A percentile compares a stretch with the other conserved stretches of the same genome.
Conservation (phyloP, 1,140 invertebrate genomes). For the Pseudomyrmex gracilis region DNA sequence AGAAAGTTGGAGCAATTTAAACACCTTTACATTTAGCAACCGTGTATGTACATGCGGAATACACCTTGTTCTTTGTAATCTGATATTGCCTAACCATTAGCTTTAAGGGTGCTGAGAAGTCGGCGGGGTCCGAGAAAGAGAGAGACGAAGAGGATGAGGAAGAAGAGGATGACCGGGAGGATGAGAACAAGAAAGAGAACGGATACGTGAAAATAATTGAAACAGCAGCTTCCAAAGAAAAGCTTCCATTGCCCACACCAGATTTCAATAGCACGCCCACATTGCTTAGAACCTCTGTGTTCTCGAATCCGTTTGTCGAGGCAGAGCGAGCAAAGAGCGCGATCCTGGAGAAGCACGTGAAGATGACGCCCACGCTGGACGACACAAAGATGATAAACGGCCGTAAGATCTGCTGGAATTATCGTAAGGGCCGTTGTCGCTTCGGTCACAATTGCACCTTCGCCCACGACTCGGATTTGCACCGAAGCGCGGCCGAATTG, state of each 20-base stretch:
- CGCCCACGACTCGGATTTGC: conserved; percentile 95
- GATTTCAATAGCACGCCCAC: conserved; percentile 84
- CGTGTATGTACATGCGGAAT: conserved; percentile 67
- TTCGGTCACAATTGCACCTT: conserved; percentile 97
- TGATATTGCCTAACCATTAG: conserved; percentile 84
- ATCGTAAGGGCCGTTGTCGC: conserved; percentile 94
- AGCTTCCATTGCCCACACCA: conserved; percentile 86
- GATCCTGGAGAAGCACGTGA: conserved; percentile 96
- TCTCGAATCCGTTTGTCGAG: conserved; percentile 95
- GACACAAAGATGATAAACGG: conserved; percentile 93
- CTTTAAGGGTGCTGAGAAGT: conserved; percentile 80
- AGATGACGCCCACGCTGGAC: conserved; percentile 92
- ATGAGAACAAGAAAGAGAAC: conserved; percentile 66
- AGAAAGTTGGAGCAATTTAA: neutral
- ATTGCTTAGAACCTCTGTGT: conserved; percentile 89
- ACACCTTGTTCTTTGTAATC: conserved; percentile 83
- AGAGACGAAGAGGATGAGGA: conserved; percentile 69
- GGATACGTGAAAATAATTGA: conserved; percentile 62
- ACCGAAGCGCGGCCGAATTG: conserved; percentile 86
- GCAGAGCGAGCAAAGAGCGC: conserved; percentile 95
- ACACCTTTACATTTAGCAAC: conserved; percentile 38
- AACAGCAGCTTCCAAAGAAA: conserved; percentile 80
- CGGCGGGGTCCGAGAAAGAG: conserved; percentile 64
- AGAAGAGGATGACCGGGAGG: conserved; percentile 68
- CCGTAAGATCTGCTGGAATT: conserved; percentile 97